These are phyloP conservation scores for Mobula birostris DNA, from an alignment of 2,113 vertebrate species.

Conservation along the genomic window DNA sequence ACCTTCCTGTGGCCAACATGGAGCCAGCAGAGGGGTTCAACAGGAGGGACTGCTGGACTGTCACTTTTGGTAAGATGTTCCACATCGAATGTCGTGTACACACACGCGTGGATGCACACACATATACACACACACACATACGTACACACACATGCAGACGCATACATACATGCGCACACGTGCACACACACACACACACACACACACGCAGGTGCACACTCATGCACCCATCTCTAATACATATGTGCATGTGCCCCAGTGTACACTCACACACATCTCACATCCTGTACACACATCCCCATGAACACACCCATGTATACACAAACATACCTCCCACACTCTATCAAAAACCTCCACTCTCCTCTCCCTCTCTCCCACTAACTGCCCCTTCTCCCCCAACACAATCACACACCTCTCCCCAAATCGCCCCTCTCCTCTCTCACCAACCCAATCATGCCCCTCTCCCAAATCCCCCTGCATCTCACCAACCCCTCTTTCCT, in stretches of 20 bases:
- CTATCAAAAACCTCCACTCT: background rate
- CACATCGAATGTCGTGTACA: background rate
- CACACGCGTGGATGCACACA: background rate
- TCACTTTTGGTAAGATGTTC: background rate
- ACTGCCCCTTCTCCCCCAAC: background rate
- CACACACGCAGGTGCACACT: background rate
- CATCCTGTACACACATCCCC: background rate
- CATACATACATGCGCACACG: background rate
- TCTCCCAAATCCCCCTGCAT: too few species aligned
- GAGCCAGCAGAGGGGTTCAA: background rate
- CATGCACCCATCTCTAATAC: background rate
- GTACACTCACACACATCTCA: too few species aligned
- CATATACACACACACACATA: background rate
- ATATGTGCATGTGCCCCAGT: background rate
- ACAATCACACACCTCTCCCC: background rate
- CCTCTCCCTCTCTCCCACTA: background rate
- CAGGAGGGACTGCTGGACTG: background rate
- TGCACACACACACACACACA: background rate
- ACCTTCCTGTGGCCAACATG: conserved; percentile 24
- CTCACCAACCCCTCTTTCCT: too few species aligned
- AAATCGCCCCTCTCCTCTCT: too few species aligned
- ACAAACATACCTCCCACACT: background rate
- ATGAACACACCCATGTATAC: background rate
- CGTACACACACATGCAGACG: background rate
- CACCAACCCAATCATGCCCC: background rate